phyloP scores from a whole-genome alignment of 1,140 invertebrate genomes.

The Dinothrombium tinctorium region DNA sequence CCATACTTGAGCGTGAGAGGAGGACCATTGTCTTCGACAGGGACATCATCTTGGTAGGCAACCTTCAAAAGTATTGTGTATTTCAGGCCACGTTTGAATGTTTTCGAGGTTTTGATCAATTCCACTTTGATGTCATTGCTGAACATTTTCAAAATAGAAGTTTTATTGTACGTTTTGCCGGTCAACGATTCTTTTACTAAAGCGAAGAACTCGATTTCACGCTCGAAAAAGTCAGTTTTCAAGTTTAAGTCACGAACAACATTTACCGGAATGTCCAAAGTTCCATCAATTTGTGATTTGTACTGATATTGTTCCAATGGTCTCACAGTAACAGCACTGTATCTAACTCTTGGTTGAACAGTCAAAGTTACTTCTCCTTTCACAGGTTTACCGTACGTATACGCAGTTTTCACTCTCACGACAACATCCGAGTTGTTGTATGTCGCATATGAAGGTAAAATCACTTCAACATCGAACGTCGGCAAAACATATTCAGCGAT shows the following conservation, averaged over 20 bases:
- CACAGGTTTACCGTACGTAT: conserved; percentile 57
- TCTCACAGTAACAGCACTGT: conserved; percentile 14
- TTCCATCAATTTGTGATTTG: conserved; percentile 16
- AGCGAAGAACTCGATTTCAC: conserved; percentile 48
- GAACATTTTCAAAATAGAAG: conserved; percentile 43
- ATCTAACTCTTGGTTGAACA: conserved; percentile 15
- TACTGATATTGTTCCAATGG: conserved; percentile 16
- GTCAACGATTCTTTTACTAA: conserved; percentile 53
- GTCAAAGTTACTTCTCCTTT: conserved; percentile 21
- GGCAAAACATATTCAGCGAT: conserved; percentile 79
- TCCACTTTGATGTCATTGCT: conserved; percentile 58
- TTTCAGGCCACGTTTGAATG: conserved; percentile 46
- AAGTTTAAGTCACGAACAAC: conserved; percentile 16
- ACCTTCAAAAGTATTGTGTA: conserved; percentile 52
- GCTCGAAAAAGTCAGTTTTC: conserved; percentile 18
- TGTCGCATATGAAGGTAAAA: conserved; percentile 51
- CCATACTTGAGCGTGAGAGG: conserved; percentile 37
- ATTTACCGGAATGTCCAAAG: conserved; percentile 15
- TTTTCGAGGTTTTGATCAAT: conserved; percentile 33
- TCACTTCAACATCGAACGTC: conserved; percentile 72
- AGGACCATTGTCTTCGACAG: conserved; percentile 34
- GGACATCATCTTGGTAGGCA: conserved; percentile 43
- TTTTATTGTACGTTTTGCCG: conserved; percentile 50
- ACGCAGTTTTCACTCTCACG: conserved; percentile 49
- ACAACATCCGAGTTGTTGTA: conserved; percentile 46